These are phyloP conservation scores for Pseudochaenichthys georgianus DNA, from an alignment of 2,797 vertebrate species.

Conservation along the genomic window DNA sequence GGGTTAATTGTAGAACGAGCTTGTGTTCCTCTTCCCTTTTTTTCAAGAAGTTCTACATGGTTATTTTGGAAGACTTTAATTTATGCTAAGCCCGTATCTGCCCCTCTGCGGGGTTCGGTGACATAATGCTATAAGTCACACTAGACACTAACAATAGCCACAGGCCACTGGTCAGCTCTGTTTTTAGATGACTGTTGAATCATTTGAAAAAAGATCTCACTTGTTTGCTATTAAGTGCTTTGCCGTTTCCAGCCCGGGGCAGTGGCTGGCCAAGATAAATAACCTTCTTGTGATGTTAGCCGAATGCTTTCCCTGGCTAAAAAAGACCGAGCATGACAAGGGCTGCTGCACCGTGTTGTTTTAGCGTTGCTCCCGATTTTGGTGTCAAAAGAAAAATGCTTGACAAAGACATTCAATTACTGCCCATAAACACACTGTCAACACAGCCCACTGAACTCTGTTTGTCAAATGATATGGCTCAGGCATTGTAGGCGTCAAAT, in stretches of 20 bases:
- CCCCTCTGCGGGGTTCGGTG: constrained; percentile 73
- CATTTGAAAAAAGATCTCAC: constrained; percentile 85
- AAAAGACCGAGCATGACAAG: constrained; percentile 66
- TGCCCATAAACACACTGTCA: constrained; percentile 63
- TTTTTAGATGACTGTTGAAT: constrained; percentile 84
- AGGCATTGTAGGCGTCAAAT: constrained; percentile 36
- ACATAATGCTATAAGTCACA: constrained; percentile 86
- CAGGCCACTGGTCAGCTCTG: constrained; percentile 79
- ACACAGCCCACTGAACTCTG: constrained; percentile 49
- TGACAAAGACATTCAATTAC: constrained; percentile 63
- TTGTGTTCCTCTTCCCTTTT: constrained; percentile 55
- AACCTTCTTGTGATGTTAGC: constrained; percentile 79
- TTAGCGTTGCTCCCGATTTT: constrained; percentile 48
- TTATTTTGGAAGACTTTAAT: constrained; percentile 82
- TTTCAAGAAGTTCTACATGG: constrained; percentile 64
- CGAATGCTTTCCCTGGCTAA: constrained; percentile 76
- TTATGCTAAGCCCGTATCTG: constrained; percentile 81
- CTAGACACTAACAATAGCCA: constrained; percentile 82
- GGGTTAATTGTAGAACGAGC: constrained; percentile 33
- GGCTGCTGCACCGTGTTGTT: constrained; percentile 61
- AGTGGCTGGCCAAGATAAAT: constrained; percentile 82
- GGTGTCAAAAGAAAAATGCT: constrained; percentile 60
- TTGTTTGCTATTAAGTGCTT: constrained; percentile 87
- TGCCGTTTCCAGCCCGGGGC: constrained; percentile 75
- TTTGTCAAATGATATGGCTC: constrained; percentile 56